Base-by-base conservation (phyloP, 2,113 vertebrate species). In the Anarhynchus alexandrinus region DNA sequence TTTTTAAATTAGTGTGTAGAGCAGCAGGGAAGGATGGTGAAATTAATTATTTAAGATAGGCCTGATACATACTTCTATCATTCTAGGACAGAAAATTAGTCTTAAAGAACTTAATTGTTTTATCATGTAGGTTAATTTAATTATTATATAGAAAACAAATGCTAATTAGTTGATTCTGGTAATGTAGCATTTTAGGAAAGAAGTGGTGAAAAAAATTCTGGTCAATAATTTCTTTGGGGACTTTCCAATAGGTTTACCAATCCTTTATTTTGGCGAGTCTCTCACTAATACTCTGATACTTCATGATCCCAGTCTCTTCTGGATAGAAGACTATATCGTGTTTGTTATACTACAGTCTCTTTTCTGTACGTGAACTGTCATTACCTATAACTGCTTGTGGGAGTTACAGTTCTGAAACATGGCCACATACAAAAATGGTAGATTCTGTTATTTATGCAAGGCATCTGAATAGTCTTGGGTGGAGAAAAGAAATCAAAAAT, bases 41-140 rank as follows among this genome's bases (percentile, higher is more conserved):
- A 67, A 93, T 94, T 76, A 93, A 90, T 94, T 93, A 82, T 94
- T 92, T 88, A 93, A 70, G 80, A 70, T 92, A 82, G 45, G 49
- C 21, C 52, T 82, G 65, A 86, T 74, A 74, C 21, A 32, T 90
- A 30, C 29, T 69, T 77, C 49, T 66, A 13, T 84, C 34, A 70
- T 65, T 91, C 62, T 69, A 72, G 32, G 49, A 61, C 19, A 65
- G 87, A 85, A 91, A 62, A 67, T 82, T 47, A 64, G 17, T 25
- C 36, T 62, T 94, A 57, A 83, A 86, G 20, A 87, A 54, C 27
- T 89, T 85, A 82, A 86, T 57, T 76, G 34, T 82, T 45, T 58
- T 83, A 61, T 80, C 38, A 25, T 38, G 43, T 43, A 80, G 21
- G 5, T 26, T 90, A 27, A 57, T 70, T 73, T 81, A 80, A 69